Conservation (phyloP, 2,797 vertebrate species). For the Erethizon dorsatum region DNA sequence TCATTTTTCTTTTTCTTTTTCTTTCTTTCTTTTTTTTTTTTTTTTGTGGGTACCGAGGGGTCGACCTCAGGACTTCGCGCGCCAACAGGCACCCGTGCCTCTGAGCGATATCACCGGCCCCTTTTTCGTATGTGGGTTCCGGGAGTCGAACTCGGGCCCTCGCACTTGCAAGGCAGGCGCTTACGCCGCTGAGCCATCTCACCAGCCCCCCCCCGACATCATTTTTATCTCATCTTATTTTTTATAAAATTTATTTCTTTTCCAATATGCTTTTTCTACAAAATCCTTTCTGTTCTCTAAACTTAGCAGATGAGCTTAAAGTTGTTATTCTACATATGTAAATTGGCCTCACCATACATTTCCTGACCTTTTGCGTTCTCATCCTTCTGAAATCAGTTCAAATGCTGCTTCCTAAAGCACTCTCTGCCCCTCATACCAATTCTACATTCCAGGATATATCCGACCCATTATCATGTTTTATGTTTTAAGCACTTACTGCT, state of each 20-base stretch:
- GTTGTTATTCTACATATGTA: neutral
- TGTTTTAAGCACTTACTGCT: neutral
- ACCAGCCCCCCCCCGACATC: no score
- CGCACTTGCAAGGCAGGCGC: no score
- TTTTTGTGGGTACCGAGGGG: no score
- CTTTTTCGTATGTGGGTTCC: no score
- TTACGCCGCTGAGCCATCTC: no score
- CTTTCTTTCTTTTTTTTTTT: no score
- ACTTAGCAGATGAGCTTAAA: neutral
- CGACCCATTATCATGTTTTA: neutral
- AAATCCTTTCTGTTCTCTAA: neutral
- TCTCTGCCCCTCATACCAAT: neutral
- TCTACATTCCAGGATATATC: neutral
- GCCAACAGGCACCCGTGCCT: no score
- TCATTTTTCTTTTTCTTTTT: no score
- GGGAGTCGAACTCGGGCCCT: no score
- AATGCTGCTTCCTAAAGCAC: neutral
- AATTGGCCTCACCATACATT: no score
- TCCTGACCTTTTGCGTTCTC: neutral
- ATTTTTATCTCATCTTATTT: neutral
- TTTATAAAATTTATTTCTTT: neutral
- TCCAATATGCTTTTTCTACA: neutral
- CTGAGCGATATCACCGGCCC: no score
- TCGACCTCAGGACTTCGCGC: no score
- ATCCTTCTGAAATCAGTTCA: neutral